Evolutionary conservation across 2,888 invertebrate species (phyloP), one percentile per base, ranked within the genome.

Genomic region (Onchidella celtica): DNA sequence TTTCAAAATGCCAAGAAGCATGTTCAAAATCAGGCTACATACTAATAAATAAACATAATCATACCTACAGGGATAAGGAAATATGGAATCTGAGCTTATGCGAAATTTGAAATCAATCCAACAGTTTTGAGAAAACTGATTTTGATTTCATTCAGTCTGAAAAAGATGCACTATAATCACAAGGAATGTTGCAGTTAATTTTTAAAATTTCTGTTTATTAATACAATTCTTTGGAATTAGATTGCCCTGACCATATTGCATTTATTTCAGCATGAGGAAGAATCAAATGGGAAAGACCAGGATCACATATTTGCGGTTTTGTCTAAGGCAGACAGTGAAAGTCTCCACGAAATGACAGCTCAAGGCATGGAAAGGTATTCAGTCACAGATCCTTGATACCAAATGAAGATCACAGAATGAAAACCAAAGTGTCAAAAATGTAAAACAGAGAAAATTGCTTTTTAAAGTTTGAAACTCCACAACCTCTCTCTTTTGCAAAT

Each of bases 261-360:
- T 61, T 61, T 2, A 24, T 59, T 61, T 2, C 24, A 17, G 61
- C 24, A 61, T 61, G 66, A 36, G 14, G 66, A 36, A 34, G n/a
- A 34, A 21, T 1, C 24, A 21, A 2, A 21, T 21, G 66, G 24
- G 6, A 66, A 11, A 36, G 21, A 86, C 6, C 80, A 88, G 83
- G 90, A 90, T 9, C 90, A 82, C n/a, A n/a, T n/a, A n/a, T n/a
- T n/a, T 82, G 89, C 89, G 81, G 82, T 90, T 55, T 83, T 91
- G 2, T 85, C 90, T 29, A 84, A 85, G 40, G 87, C 85, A 38
- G 88, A 90, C 29, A 87, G 87, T 36, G 89, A 89, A 82, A 87
- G 88, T 63, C 82, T 91, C 0, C 61, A 89, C 73, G 84, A 85
- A 38, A 72, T 90, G 74, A 83, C 85, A 72, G 87, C 89, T 9